Percentiles rank a stretch among this genome's conserved stretches.
These are phyloP conservation scores for Hirundo rustica DNA, from an alignment of 2,797 vertebrate genomes.

Conservation along the genomic window DNA sequence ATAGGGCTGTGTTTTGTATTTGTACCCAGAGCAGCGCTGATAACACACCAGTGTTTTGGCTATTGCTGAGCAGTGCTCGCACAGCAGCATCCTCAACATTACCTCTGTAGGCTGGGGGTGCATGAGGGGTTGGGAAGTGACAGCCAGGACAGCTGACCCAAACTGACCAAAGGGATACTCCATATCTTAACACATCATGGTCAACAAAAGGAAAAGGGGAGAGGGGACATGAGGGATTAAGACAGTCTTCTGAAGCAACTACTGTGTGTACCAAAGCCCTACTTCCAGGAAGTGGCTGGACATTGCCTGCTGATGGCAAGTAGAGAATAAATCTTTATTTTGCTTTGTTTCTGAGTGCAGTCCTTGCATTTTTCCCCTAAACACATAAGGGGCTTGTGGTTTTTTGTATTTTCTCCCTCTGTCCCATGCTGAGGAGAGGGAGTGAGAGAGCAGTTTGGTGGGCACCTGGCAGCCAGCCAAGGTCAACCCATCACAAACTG, in stretches of 20 bases:
- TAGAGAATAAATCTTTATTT: neutral
- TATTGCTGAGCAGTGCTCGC: neutral
- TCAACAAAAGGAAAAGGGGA: neutral
- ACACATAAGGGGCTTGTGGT: accelerated
- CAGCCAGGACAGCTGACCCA: neutral
- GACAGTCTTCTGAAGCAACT: neutral
- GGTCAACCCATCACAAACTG: neutral
- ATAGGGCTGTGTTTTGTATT: neutral
- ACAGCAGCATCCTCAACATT: neutral
- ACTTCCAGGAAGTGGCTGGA: neutral
- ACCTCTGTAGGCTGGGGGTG: neutral
- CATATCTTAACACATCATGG: neutral
- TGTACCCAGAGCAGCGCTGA: neutral
- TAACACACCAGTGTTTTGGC: neutral
- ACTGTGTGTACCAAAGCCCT: neutral
- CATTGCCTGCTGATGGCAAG: neutral
- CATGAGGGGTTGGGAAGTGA: neutral
- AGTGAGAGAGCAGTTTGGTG: neutral
- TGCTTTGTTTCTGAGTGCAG: neutral
- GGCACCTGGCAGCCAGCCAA: neutral
- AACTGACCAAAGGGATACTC: neutral
- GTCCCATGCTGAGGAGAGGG: neutral
- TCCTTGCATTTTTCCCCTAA: neutral
- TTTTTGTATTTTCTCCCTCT: neutral
- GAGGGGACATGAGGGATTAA: neutral